phyloP scores from a whole-genome alignment of 2,888 invertebrate species.

The Pseudococcus viburni region DNA sequence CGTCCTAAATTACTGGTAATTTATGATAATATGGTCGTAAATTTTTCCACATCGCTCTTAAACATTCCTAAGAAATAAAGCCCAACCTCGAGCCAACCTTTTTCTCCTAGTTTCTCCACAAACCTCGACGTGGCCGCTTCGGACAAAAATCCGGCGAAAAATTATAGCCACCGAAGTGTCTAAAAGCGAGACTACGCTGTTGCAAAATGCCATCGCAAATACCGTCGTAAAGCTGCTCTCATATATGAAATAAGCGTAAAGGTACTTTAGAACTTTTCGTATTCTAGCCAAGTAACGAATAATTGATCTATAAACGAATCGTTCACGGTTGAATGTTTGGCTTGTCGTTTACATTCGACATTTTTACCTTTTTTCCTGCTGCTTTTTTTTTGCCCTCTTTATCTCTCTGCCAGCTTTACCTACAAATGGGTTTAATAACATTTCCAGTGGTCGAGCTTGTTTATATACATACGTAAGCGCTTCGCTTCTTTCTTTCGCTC shows the following conservation, averaged over 20 bases:
- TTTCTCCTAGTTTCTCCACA: background rate
- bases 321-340: slow-evolving; percentile 21
- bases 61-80: slow-evolving; percentile 4
- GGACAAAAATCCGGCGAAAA: slow-evolving; percentile 21
- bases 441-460: background rate
- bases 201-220: slow-evolving; percentile 29
- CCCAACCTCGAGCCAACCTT: background rate
- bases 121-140: background rate
- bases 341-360: slow-evolving; percentile 36
- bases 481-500: background rate
- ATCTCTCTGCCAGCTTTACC: background rate
- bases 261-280: slow-evolving; percentile 19
- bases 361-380: slow-evolving; percentile 1
- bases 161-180: slow-evolving; percentile 23
- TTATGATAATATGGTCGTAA: slow-evolving; percentile 32
- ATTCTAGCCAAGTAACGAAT: slow-evolving; percentile 4
- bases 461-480: background rate
- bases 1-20: slow-evolving; percentile 24
- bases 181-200: background rate
- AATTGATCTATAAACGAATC: slow-evolving; percentile 43
- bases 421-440: slow-evolving; percentile 24
- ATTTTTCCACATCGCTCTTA: background rate
- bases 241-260: slow-evolving; percentile 15
- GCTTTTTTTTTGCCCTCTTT: background rate
- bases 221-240: background rate